These are phyloP conservation scores for Pharmacophagus antenor DNA, from an alignment of 2,888 invertebrate species.

Conservation along the genomic window DNA sequence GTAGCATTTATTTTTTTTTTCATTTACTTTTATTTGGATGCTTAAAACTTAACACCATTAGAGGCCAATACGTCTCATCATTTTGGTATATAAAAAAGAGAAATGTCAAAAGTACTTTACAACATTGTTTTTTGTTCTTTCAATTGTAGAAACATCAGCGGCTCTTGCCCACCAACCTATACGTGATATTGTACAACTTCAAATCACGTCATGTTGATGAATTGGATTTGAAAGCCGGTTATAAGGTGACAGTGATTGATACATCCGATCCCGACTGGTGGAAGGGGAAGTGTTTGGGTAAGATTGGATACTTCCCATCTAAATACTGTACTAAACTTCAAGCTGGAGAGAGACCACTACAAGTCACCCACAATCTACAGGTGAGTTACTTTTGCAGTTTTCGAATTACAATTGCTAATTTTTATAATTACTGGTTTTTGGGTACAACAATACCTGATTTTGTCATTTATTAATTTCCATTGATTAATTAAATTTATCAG, in stretches of 20 bases:
- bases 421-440: too few relatives aligned
- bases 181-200: conserved; percentile 97
- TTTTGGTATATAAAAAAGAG: background rate
- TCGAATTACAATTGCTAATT: too few relatives aligned
- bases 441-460: too few relatives aligned
- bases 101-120: background rate
- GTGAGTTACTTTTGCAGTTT: conserved; percentile 39
- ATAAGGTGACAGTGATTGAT: conserved; percentile 94
- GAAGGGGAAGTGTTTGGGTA: conserved; percentile 96
- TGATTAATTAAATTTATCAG: too few relatives aligned
- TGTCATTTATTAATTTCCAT: too few relatives aligned
- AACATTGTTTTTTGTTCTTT: background rate
- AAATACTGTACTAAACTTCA: conserved; percentile 95
- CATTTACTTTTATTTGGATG: too few relatives aligned
- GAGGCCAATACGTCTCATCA: background rate
- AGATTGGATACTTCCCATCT: conserved; percentile 95
- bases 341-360: conserved; percentile 93
- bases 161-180: conserved; percentile 93
- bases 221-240: conserved; percentile 95
- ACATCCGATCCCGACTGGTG: conserved; percentile 98
- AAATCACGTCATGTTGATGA: conserved; percentile 96
- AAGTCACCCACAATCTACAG: conserved; percentile 84
- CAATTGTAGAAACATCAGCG: conserved; percentile 90
- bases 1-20: too few relatives aligned
- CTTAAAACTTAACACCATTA: too few relatives aligned